Evolutionary conservation across 2,797 vertebrate species (phyloP).

Genomic region (Schizothorax lantsangensis): DNA sequence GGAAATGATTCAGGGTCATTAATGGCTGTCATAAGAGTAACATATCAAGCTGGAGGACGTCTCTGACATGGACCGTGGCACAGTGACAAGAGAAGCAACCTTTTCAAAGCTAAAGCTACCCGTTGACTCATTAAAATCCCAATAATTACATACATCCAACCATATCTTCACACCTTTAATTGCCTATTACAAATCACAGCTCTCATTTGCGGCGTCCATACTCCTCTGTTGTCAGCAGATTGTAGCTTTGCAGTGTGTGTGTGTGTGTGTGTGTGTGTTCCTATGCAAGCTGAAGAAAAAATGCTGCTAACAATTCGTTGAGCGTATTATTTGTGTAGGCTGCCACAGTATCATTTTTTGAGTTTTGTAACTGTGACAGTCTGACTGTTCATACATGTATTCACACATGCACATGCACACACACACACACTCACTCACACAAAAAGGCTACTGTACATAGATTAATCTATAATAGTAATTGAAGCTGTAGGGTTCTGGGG

Average conservation of each 20-base stretch:
- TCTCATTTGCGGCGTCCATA: slow-evolving; percentile 60
- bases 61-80: slow-evolving; percentile 54
- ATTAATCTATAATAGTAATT: background rate
- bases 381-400: background rate
- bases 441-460: background rate
- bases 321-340: slow-evolving; percentile 23
- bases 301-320: background rate
- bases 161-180: slow-evolving; percentile 79
- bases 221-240: slow-evolving; percentile 61
- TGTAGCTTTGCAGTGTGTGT: slow-evolving; percentile 40
- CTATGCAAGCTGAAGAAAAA: slow-evolving; percentile 10
- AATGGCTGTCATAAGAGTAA: slow-evolving; percentile 60
- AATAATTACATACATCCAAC: slow-evolving; percentile 68
- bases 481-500: slow-evolving; percentile 41
- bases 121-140: slow-evolving; percentile 66
- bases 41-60: slow-evolving; percentile 55
- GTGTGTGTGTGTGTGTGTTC: slow-evolving; percentile 27
- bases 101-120: slow-evolving; percentile 63
- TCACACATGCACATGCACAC: background rate
- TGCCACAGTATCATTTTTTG: background rate
- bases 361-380: background rate
- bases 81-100: slow-evolving; percentile 61
- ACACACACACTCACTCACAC: background rate
- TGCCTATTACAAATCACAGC: slow-evolving; percentile 68
- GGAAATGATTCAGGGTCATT: slow-evolving; percentile 57